phyloP scores from a whole-genome alignment of 1,140 invertebrate species.

The Archegozetes longisetosus region DNA sequence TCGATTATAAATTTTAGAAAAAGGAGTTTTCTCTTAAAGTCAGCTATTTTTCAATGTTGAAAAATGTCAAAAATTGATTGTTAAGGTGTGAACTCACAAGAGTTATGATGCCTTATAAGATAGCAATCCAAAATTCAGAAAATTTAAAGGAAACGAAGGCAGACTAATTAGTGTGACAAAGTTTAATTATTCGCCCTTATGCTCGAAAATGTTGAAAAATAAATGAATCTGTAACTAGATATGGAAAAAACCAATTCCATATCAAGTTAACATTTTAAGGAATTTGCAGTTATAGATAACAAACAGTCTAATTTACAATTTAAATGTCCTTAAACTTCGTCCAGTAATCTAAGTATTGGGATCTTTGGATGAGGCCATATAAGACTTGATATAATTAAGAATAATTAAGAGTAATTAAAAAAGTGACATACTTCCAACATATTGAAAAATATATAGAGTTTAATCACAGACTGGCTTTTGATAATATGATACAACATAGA shows the following conservation, averaged over 20 bases:
- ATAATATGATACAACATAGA: conserved; percentile 98
- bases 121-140: no score
- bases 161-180: no score
- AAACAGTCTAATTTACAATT: not conserved
- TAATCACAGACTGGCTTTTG: conserved; percentile 95
- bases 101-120: no score
- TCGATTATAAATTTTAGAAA: no score
- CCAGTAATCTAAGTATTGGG: not conserved
- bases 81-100: no score
- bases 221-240: no score
- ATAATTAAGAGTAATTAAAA: conserved; percentile 3
- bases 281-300: not conserved
- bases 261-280: not conserved
- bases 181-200: no score
- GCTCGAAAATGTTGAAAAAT: no score
- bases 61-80: no score
- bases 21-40: no score
- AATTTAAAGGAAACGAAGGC: no score
- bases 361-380: not conserved
- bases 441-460: conserved; percentile 98
- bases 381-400: conserved; percentile 5
- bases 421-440: conserved; percentile 73
- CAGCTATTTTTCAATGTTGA: no score
- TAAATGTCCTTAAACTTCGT: not conserved
- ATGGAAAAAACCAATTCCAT: not conserved